Evolutionary conservation across 2,113 vertebrate genomes (phyloP).

Genomic region (Mesocricetus auratus): DNA sequence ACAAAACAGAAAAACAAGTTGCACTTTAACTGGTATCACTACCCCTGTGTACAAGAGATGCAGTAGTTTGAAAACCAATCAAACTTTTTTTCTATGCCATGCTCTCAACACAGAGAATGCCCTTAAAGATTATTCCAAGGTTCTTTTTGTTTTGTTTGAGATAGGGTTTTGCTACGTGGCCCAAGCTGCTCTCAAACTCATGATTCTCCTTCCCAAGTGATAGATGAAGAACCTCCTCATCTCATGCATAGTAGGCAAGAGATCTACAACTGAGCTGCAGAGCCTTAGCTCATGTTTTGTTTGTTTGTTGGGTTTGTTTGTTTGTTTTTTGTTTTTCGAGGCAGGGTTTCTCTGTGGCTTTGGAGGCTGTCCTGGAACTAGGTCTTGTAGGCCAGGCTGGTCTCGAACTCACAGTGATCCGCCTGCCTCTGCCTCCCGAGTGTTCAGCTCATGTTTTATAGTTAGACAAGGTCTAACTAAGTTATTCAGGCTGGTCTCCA

Average conservation of each 20-base stretch:
- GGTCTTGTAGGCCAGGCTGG: no score
- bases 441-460: not conserved
- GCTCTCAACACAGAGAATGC: not conserved
- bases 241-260: not conserved
- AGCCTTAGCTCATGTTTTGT: no score
- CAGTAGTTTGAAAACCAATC: not conserved
- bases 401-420: no score
- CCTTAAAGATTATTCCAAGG: not conserved
- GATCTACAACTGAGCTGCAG: not conserved
- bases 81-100: not conserved
- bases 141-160: slow-evolving; percentile 1
- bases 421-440: no score
- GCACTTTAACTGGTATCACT: not conserved
- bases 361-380: no score
- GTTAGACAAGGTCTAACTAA: not conserved
- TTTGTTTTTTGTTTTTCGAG: no score
- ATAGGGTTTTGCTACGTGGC: not conserved
- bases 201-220: not conserved
- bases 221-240: not conserved
- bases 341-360: no score
- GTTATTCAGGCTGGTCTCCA: not conserved
- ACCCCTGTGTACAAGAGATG: not conserved
- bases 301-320: no score
- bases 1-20: not conserved
- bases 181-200: not conserved